phyloP scores from a whole-genome alignment of 1,140 invertebrate species.

The Propsilocerus akamusi region DNA sequence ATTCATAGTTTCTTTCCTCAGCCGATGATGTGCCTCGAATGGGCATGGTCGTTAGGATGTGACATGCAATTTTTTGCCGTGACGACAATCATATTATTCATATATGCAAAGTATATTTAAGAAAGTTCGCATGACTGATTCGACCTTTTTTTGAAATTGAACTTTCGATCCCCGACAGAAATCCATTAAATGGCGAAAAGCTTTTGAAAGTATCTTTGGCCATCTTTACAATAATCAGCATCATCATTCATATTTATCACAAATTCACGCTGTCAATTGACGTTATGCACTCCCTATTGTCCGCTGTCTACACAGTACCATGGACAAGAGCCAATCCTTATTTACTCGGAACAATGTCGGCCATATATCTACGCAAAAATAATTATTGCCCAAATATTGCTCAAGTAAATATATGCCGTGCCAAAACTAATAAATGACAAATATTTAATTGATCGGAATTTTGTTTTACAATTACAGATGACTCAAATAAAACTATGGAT shows the following conservation, averaged over 20 bases:
- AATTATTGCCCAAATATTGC: too few relatives aligned
- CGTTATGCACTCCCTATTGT: conserved; percentile 13
- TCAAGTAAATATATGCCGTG: too few relatives aligned
- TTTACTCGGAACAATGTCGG: conserved; percentile 15
- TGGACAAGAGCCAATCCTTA: conserved; percentile 20
- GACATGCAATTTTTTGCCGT: conserved; percentile 65
- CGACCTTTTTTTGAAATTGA: too few relatives aligned
- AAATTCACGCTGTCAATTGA: conserved; percentile 21
- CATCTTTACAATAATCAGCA: too few relatives aligned
- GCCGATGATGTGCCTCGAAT: conserved; percentile 43
- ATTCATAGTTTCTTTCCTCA: conserved; percentile 37
- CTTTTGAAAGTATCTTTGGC: too few relatives aligned
- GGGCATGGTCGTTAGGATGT: conserved; percentile 65
- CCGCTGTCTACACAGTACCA: conserved; percentile 18
- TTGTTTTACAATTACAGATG: too few relatives aligned
- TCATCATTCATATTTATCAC: conserved; percentile 13
- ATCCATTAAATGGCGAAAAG: too few relatives aligned
- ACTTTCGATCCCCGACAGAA: too few relatives aligned
- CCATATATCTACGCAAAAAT: conserved; percentile 16
- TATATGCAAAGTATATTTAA: conserved; percentile 32
- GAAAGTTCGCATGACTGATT: too few relatives aligned
- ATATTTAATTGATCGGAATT: too few relatives aligned
- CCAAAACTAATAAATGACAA: too few relatives aligned
- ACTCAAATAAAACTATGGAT: too few relatives aligned
- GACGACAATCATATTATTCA: conserved; percentile 26